Conservation (phyloP, 2,113 vertebrate genomes). For the Casuarius casuarius region DNA sequence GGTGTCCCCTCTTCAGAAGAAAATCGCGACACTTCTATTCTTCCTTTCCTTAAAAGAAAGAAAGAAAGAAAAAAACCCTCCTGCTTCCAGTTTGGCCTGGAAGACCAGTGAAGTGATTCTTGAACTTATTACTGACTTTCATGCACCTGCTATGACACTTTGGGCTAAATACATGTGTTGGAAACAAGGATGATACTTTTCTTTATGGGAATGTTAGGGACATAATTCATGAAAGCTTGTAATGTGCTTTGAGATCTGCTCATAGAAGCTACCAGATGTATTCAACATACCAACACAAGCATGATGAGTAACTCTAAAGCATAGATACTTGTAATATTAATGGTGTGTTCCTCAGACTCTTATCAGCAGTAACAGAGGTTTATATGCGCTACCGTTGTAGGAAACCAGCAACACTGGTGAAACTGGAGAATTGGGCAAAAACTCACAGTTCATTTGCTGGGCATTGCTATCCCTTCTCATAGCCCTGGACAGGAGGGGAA, state of each 20-base stretch:
- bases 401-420: not conserved
- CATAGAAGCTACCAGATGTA: not conserved
- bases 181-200: not conserved
- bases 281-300: not conserved
- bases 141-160: fast-evolving
- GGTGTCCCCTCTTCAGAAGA: not conserved
- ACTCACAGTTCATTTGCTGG: not conserved
- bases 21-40: not conserved
- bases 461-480: not conserved
- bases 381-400: fast-evolving
- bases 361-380: not conserved
- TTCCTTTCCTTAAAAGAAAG: not conserved
- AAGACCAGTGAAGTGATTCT: not conserved
- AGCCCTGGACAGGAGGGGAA: not conserved
- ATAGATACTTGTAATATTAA: not conserved
- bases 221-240: not conserved
- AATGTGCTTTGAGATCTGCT: not conserved
- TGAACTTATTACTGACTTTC: not conserved
- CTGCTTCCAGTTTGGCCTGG: not conserved
- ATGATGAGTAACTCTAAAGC: not conserved
- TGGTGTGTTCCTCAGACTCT: not conserved
- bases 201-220: not conserved
- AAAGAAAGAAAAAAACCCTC: too few species aligned
- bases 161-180: not conserved
- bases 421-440: not conserved